Percentiles rank a stretch among this genome's conserved stretches.
These are phyloP conservation scores for Urocolius indicus DNA, from an alignment of 2,113 vertebrate species.

Conservation along the genomic window DNA sequence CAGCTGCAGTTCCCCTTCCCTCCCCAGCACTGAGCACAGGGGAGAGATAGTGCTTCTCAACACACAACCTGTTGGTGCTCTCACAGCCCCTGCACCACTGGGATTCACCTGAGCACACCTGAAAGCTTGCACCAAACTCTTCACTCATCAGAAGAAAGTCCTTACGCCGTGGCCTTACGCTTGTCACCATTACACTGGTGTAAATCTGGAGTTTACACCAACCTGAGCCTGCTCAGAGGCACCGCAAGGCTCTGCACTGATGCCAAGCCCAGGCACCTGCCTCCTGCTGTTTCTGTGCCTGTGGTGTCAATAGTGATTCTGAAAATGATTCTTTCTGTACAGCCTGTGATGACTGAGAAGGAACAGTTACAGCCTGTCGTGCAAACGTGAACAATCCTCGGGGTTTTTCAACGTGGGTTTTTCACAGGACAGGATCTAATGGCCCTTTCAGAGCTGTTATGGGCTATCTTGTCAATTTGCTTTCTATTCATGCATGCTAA, in stretches of 20 bases:
- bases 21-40: background rate
- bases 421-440: slow-evolving; percentile 48
- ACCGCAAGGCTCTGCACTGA: background rate
- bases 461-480: slow-evolving; percentile 57
- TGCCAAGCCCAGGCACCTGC: background rate
- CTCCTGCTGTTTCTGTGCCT: slow-evolving; percentile 4
- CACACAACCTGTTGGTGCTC: background rate
- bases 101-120: background rate
- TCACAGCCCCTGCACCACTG: background rate
- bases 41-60: background rate
- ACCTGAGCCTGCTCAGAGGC: background rate
- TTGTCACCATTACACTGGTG: background rate
- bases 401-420: slow-evolving; percentile 19
- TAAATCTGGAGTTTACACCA: background rate
- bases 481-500: slow-evolving; percentile 55
- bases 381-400: slow-evolving; percentile 36
- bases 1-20: background rate
- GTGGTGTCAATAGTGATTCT: slow-evolving; percentile 27
- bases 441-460: slow-evolving; percentile 54
- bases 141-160: background rate
- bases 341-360: slow-evolving; percentile 23
- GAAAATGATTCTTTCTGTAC: slow-evolving; percentile 17
- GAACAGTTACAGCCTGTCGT: slow-evolving; percentile 33
- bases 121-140: background rate
- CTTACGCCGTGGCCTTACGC: background rate